Evolutionary conservation across 2,888 invertebrate species (phyloP).

Genomic region (Laspeyria flexula): DNA sequence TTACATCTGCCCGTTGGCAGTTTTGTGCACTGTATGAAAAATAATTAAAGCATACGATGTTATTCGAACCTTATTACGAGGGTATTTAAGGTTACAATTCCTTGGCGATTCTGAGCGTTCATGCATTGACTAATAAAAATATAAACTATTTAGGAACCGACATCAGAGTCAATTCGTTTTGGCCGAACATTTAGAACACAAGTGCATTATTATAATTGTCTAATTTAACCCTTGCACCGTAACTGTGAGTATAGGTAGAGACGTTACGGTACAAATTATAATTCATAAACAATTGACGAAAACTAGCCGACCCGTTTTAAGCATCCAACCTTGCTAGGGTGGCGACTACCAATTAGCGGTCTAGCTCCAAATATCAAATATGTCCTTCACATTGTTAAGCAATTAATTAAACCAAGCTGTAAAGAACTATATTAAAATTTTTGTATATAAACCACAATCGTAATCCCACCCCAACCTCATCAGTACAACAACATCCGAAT

Average conservation of each 20-base stretch:
- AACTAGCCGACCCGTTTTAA: conserved; percentile 48
- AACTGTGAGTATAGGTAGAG: conserved; percentile 41
- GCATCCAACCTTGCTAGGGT: conserved; percentile 38
- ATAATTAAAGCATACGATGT: conserved; percentile 19
- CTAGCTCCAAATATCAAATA: conserved; percentile 20
- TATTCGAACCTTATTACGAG: conserved; percentile 11
- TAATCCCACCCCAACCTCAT: conserved; percentile 30
- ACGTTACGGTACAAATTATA: conserved; percentile 56
- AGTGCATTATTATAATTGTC: conserved; percentile 39
- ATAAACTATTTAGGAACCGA: conserved; percentile 49
- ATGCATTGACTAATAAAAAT: conserved; percentile 35
- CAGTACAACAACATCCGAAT: conserved; percentile 37
- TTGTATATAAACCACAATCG: conserved; percentile 40
- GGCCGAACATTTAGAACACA: conserved; percentile 59
- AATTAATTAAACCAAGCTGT: conserved; percentile 39
- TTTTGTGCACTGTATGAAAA: conserved; percentile 64
- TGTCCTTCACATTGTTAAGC: conserved; percentile 34
- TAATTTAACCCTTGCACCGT: conserved; percentile 39
- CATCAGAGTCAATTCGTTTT: conserved; percentile 56
- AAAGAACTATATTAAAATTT: conserved; percentile 16
- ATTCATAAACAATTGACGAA: conserved; percentile 67
- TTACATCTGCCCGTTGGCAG: conserved; percentile 54
- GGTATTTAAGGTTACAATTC: conserved; percentile 16
- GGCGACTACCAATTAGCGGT: conserved; percentile 16
- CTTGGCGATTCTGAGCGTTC: conserved; percentile 28